phyloP scores from a whole-genome alignment of 2,113 vertebrate species.

The Oreochromis niloticus region DNA sequence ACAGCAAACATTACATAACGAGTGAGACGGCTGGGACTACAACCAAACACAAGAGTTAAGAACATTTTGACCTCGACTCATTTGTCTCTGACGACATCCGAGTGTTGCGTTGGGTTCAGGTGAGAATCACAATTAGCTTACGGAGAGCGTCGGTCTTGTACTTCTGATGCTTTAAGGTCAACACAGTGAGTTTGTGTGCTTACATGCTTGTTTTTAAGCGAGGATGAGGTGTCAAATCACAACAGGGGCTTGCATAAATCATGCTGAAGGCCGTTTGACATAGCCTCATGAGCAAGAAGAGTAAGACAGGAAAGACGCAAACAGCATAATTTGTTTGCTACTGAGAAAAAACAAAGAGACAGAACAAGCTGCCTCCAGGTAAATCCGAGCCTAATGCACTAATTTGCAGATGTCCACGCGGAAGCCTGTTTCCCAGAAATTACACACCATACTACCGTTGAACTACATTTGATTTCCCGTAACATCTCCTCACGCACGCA shows the following conservation, averaged over 20 bases:
- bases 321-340: conserved; percentile 7
- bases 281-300: background rate
- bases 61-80: background rate
- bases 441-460: background rate
- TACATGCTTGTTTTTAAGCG: background rate
- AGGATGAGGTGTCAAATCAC: background rate
- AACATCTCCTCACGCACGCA: conserved; percentile 3
- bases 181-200: background rate
- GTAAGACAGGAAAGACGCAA: background rate
- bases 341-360: conserved; percentile 17
- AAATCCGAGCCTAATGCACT: background rate
- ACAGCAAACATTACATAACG: conserved; percentile 63
- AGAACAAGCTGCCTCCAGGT: background rate
- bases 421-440: conserved; percentile 40
- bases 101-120: background rate
- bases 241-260: background rate
- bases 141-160: background rate
- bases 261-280: background rate
- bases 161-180: background rate
- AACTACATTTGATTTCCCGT: conserved; percentile 33
- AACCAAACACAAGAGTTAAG: background rate
- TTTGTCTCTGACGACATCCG: background rate
- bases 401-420: conserved; percentile 6
- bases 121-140: background rate
- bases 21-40: conserved; percentile 4